A percentile compares a stretch with the other conserved stretches of the same genome.
Evolutionary conservation across 2,113 vertebrate genomes (phyloP).

Genomic region (Carassius auratus): DNA sequence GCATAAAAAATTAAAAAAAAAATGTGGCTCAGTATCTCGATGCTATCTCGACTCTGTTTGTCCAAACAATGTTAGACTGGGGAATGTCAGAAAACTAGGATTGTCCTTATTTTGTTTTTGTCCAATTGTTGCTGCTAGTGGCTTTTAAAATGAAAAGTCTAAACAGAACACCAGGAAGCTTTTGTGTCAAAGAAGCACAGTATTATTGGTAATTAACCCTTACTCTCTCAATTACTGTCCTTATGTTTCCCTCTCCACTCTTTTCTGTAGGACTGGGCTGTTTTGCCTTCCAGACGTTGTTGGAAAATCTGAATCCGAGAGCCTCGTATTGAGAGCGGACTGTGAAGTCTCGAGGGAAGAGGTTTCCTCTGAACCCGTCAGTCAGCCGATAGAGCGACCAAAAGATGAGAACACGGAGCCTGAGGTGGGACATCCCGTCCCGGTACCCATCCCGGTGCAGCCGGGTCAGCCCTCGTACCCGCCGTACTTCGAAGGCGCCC

Average conservation of each 20-base stretch:
- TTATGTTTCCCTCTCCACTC: constrained; percentile 10
- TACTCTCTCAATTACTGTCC: neutral
- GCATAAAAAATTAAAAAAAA: too few species aligned
- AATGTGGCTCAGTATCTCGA: neutral
- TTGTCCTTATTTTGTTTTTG: too few species aligned
- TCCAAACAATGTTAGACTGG: too few species aligned
- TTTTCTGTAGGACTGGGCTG: constrained; percentile 82
- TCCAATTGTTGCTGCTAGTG: too few species aligned
- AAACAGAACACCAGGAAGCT: too few species aligned
- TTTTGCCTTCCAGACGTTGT: constrained; percentile 84
- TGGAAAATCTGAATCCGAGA: constrained; percentile 72
- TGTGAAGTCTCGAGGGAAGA: constrained; percentile 61
- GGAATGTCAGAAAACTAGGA: neutral
- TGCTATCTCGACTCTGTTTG: too few species aligned
- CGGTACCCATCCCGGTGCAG: constrained; percentile 72
- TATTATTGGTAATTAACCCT: too few species aligned
- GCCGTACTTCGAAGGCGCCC: constrained; percentile 94
- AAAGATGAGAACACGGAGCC: constrained; percentile 69
- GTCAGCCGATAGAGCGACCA: constrained; percentile 45
- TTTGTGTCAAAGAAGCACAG: too few species aligned
- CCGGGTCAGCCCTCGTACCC: constrained; percentile 81
- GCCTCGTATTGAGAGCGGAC: constrained; percentile 58
- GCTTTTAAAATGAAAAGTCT: too few species aligned
- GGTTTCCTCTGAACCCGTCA: constrained; percentile 55
- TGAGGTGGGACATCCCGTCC: constrained; percentile 63